Evolutionary conservation across 2,113 vertebrate genomes (phyloP).

Genomic region (Gallinago jamesoni): DNA sequence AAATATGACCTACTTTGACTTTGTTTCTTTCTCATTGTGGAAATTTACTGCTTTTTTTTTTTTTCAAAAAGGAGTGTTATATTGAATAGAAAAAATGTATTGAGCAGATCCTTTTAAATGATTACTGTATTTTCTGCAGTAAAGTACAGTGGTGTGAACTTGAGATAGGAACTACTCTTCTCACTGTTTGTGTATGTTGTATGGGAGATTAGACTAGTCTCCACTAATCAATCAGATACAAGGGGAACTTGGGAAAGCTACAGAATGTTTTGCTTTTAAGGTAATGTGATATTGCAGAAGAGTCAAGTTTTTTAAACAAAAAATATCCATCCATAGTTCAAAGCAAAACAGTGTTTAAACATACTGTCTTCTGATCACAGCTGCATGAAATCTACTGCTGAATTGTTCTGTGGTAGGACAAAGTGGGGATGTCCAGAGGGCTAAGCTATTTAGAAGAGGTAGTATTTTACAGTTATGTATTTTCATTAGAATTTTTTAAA

Average conservation of each 20-base stretch:
- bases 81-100: neutral
- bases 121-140: neutral
- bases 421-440: neutral
- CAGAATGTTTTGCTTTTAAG: neutral
- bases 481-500: neutral
- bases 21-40: neutral
- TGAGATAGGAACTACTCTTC: neutral
- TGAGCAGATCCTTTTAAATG: neutral
- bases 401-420: neutral
- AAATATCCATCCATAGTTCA: neutral
- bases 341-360: neutral
- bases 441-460: neutral
- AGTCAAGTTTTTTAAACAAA: neutral
- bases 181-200: neutral
- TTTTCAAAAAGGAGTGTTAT: neutral
- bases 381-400: neutral
- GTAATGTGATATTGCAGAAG: neutral
- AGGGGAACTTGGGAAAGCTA: neutral
- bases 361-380: neutral
- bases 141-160: neutral
- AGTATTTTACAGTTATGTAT: neutral
- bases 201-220: neutral
- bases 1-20: conserved; percentile 9
- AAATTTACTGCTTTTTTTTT: neutral
- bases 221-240: neutral